Percentiles rank a stretch among this genome's conserved stretches.
These are phyloP conservation scores for Rugalucina vietnamica DNA, from an alignment of 2,888 invertebrate genomes.

Conservation along the genomic window DNA sequence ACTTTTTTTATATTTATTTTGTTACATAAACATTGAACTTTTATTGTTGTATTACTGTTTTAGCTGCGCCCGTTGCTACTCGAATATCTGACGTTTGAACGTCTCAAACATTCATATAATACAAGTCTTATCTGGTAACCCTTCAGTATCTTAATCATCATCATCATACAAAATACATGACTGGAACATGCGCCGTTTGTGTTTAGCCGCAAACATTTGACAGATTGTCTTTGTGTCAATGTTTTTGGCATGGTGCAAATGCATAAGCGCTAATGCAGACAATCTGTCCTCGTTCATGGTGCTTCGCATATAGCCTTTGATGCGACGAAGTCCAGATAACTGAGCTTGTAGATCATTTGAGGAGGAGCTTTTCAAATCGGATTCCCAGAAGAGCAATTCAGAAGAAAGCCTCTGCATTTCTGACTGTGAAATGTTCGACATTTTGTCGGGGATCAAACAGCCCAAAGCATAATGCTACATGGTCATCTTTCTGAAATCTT, in stretches of 20 bases:
- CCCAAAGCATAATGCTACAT: neutral
- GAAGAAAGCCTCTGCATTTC: neutral
- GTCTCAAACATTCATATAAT: neutral
- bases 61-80: too few species aligned
- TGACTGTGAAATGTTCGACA: neutral
- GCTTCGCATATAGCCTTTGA: neutral
- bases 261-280: slow-evolving; percentile 4
- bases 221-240: slow-evolving; percentile 1
- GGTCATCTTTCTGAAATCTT: neutral
- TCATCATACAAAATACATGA: neutral
- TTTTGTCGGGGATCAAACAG: neutral
- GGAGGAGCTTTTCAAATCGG: neutral
- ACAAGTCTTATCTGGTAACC: too few species aligned
- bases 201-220: neutral
- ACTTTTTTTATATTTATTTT: neutral
- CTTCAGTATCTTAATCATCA: too few species aligned
- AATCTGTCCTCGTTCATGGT: slow-evolving; percentile 1
- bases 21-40: neutral
- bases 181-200: neutral
- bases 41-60: neutral
- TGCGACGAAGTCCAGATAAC: neutral
- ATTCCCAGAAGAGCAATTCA: neutral
- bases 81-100: too few species aligned
- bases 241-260: neutral
- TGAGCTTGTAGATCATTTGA: neutral